Conservation (phyloP, 2,797 vertebrate genomes). For the Rachycentron canadum region DNA sequence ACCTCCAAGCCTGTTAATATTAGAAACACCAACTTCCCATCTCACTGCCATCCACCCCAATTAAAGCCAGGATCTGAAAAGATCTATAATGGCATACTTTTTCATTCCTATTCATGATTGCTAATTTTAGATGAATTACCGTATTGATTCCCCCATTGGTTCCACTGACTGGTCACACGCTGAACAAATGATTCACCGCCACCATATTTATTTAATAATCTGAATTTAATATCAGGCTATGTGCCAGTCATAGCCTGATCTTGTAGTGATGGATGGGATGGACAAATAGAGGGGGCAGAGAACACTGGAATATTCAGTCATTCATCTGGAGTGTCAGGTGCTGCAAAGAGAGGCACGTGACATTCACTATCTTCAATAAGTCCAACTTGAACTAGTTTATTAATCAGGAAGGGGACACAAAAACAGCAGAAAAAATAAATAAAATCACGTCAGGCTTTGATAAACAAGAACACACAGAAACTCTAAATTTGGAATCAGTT, state of each 20-base stretch:
- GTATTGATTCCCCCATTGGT: conserved; percentile 71
- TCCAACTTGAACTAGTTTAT: not conserved
- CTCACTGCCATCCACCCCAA: conserved; percentile 23
- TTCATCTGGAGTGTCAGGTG: conserved; percentile 12
- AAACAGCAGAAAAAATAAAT: not conserved
- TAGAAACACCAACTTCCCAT: not conserved
- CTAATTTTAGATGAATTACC: conserved; percentile 60
- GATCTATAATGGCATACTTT: conserved; percentile 34
- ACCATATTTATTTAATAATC: conserved; percentile 59
- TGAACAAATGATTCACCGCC: conserved; percentile 52
- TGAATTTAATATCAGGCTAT: conserved; percentile 67
- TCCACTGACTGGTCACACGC: conserved; percentile 50
- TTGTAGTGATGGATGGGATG: conserved; percentile 51
- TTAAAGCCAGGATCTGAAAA: conserved; percentile 39
- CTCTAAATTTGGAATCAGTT: conserved; percentile 37
- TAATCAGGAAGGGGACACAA: not conserved
- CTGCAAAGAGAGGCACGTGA: not conserved
- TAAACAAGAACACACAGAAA: conserved; percentile 8
- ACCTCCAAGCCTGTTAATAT: not conserved
- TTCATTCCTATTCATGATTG: conserved; percentile 66
- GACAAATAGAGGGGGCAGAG: not conserved
- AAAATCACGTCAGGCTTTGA: conserved; percentile 20
- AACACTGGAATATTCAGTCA: conserved; percentile 33
- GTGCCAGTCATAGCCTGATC: conserved; percentile 38
- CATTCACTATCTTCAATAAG: conserved; percentile 2